Percentiles rank a stretch among this genome's conserved stretches.
Conservation (phyloP, 2,113 vertebrate genomes). For the Actenoides lindsayi region DNA sequence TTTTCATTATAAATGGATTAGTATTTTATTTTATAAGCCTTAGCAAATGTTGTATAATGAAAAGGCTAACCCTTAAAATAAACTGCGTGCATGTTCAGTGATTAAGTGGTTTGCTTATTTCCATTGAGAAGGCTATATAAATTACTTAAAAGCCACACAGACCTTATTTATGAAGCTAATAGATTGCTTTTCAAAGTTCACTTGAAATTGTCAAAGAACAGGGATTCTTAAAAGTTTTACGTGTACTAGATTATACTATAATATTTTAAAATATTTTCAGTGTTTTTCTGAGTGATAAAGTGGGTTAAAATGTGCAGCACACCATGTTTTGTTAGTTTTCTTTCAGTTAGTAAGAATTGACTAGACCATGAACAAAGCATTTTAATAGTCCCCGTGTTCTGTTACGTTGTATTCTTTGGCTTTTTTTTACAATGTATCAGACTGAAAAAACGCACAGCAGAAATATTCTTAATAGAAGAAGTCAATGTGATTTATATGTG, state of each 20-base stretch:
- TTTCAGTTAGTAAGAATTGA: background rate
- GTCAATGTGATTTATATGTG: background rate
- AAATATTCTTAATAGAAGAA: conserved; percentile 46
- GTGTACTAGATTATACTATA: background rate
- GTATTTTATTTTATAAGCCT: conserved; percentile 54
- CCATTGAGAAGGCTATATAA: conserved; percentile 47
- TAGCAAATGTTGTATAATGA: conserved; percentile 31
- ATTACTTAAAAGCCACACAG: conserved; percentile 54
- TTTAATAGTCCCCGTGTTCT: background rate
- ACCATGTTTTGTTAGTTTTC: background rate
- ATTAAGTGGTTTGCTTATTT: conserved; percentile 46
- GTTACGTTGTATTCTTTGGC: background rate
- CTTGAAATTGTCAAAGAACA: background rate
- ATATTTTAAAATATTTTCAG: conserved; percentile 19
- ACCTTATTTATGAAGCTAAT: conserved; percentile 51
- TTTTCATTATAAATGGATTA: conserved; percentile 50
- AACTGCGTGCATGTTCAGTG: conserved; percentile 51
- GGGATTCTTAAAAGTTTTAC: background rate
- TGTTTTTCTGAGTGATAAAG: conserved; percentile 26
- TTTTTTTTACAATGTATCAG: background rate
- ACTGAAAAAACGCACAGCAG: background rate
- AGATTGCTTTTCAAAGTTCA: conserved; percentile 47
- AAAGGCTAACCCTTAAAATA: conserved; percentile 43
- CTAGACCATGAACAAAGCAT: background rate
- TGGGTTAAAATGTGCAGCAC: background rate